phyloP scores from a whole-genome alignment of 2,113 vertebrate genomes.

The Rhombomys opimus region DNA sequence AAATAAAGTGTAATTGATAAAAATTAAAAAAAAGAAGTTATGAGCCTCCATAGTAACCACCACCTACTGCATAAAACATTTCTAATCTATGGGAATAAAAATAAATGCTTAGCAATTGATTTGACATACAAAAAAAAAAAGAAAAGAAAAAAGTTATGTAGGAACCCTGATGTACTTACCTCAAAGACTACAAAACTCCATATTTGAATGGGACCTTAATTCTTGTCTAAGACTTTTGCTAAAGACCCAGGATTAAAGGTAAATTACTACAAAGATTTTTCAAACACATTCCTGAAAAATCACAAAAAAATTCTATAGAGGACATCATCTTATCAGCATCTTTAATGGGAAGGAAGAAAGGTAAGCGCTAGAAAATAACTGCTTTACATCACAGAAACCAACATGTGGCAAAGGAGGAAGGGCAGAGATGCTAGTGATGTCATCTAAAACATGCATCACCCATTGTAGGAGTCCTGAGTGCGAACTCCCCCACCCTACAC shows the following conservation, averaged over 20 bases:
- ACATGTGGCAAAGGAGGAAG: background rate
- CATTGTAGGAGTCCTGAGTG: background rate
- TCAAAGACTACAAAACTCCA: background rate
- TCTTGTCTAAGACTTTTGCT: background rate
- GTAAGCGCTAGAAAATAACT: slow-evolving; percentile 1
- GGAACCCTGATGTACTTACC: background rate
- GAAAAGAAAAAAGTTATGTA: background rate
- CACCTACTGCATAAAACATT: no score
- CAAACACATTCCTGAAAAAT: slow-evolving; percentile 7
- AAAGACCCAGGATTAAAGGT: background rate
- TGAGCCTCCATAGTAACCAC: no score
- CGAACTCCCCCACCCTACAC: background rate
- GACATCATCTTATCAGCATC: background rate
- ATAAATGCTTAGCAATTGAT: no score
- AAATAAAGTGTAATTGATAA: no score
- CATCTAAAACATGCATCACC: background rate
- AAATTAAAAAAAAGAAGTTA: no score
- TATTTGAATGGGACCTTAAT: slow-evolving; percentile 1
- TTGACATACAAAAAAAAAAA: no score
- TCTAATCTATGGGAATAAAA: no score
- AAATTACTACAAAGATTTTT: background rate
- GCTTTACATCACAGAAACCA: background rate
- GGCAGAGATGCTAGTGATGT: background rate
- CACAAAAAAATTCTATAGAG: slow-evolving; percentile 2
- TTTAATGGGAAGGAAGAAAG: background rate